Evolutionary conservation across 1,140 invertebrate genomes (phyloP).

Genomic region (Trachelipus rathkii): DNA sequence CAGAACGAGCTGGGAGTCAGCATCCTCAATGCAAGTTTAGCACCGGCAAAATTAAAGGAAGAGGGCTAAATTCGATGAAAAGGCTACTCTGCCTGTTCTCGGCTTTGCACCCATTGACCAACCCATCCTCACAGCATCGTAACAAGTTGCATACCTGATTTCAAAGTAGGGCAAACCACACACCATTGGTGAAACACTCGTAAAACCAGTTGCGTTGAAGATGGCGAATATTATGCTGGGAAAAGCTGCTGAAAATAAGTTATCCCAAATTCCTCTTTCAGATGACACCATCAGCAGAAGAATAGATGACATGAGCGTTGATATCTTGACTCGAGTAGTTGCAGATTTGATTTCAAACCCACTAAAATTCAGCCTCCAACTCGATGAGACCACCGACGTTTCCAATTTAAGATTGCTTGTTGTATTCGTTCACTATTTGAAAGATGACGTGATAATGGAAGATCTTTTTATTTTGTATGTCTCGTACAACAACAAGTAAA

Average conservation of each 20-base stretch:
- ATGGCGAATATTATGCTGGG: slow-evolving; percentile 29
- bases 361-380: slow-evolving; percentile 26
- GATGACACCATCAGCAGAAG: not conserved
- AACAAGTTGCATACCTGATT: slow-evolving; percentile 25
- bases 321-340: slow-evolving; percentile 31
- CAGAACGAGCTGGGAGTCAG: slow-evolving; percentile 23
- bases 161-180: slow-evolving; percentile 27
- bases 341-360: slow-evolving; percentile 29
- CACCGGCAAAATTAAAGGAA: slow-evolving; percentile 10
- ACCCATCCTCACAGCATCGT: not conserved
- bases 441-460: slow-evolving; percentile 27
- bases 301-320: slow-evolving; percentile 26
- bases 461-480: slow-evolving; percentile 35
- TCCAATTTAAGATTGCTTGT: slow-evolving; percentile 12
- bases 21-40: slow-evolving; percentile 23
- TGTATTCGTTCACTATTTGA: slow-evolving; percentile 26
- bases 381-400: slow-evolving; percentile 18
- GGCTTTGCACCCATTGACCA: slow-evolving; percentile 25
- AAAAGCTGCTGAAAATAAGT: slow-evolving; percentile 27
- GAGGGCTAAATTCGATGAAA: slow-evolving; percentile 24
- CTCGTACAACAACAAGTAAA: slow-evolving; percentile 31
- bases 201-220: slow-evolving; percentile 26
- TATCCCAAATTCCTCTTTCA: no score
- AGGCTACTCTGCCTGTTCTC: slow-evolving; percentile 27
- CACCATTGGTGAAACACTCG: slow-evolving; percentile 20